phyloP scores from a whole-genome alignment of 2,113 vertebrate species.

The Sarotherodon lohbergeri region DNA sequence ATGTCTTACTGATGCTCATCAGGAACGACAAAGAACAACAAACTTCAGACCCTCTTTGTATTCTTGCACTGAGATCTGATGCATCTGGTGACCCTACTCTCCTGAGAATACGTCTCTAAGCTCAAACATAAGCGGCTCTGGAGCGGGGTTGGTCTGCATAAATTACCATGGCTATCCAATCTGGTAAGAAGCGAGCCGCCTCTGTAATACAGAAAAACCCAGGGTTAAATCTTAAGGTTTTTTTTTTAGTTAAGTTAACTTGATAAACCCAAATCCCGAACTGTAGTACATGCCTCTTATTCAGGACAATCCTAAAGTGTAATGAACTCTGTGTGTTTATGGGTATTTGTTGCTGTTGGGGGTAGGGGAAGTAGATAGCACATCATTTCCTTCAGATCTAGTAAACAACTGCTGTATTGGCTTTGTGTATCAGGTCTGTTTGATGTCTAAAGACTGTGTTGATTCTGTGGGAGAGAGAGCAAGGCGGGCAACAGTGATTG shows the following conservation, averaged over 20 bases:
- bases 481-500: slow-evolving; percentile 47
- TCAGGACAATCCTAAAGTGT: neutral
- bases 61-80: neutral
- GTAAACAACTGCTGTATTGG: slow-evolving; percentile 50
- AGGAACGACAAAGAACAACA: neutral
- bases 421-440: slow-evolving; percentile 45
- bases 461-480: slow-evolving; percentile 15
- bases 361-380: neutral
- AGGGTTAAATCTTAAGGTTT: accelerated
- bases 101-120: neutral
- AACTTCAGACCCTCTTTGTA: neutral
- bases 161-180: neutral
- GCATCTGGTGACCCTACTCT: neutral
- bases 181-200: neutral
- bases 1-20: neutral
- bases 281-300: neutral
- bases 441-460: slow-evolving; percentile 47
- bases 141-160: neutral
- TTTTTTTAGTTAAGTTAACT: neutral
- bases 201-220: neutral
- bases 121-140: neutral
- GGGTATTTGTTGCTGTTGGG: neutral
- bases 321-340: neutral
- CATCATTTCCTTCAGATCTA: slow-evolving; percentile 48
- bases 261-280: neutral